These are phyloP conservation scores for Apamea sordens DNA, from an alignment of 2,888 invertebrate species.

Conservation along the genomic window DNA sequence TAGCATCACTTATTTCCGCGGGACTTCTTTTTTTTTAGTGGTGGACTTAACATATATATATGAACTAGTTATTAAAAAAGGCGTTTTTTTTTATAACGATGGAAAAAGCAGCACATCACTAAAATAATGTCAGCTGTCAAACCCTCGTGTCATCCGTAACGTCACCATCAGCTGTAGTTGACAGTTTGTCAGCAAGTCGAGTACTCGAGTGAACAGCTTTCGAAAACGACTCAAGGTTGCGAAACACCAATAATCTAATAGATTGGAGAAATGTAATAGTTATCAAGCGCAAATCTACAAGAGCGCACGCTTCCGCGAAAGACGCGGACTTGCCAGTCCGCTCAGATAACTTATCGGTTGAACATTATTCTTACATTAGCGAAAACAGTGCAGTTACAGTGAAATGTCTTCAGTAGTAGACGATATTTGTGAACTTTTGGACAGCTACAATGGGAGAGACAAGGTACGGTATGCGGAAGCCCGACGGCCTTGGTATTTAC, in stretches of 20 bases:
- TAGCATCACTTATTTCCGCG: neutral
- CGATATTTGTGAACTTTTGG: slow-evolving; percentile 93
- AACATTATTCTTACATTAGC: slow-evolving; percentile 25
- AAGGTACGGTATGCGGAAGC: slow-evolving; percentile 91
- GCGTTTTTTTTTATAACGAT: neutral
- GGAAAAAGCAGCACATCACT: slow-evolving; percentile 3
- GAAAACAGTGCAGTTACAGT: slow-evolving; percentile 38
- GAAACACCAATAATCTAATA: slow-evolving; percentile 63
- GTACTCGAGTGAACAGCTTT: slow-evolving; percentile 67
- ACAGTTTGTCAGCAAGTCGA: slow-evolving; percentile 7
- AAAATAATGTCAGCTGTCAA: slow-evolving; percentile 44
- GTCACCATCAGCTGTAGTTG: slow-evolving; percentile 72
- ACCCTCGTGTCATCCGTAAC: slow-evolving; percentile 71
- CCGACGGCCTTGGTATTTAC: slow-evolving; percentile 76
- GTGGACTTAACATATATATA: neutral
- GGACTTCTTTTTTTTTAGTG: neutral
- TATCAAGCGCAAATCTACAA: slow-evolving; percentile 74
- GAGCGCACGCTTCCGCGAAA: slow-evolving; percentile 69
- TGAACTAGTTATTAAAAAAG: neutral
- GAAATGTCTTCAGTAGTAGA: slow-evolving; percentile 84
- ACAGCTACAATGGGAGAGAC: slow-evolving; percentile 96
- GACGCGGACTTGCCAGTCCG: slow-evolving; percentile 29
- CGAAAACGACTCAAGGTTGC: slow-evolving; percentile 77
- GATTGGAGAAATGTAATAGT: slow-evolving; percentile 84
- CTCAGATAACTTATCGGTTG: slow-evolving; percentile 71